These are phyloP conservation scores for Eupeodes latifasciatus DNA, from an alignment of 2,888 invertebrate genomes.

Conservation along the genomic window DNA sequence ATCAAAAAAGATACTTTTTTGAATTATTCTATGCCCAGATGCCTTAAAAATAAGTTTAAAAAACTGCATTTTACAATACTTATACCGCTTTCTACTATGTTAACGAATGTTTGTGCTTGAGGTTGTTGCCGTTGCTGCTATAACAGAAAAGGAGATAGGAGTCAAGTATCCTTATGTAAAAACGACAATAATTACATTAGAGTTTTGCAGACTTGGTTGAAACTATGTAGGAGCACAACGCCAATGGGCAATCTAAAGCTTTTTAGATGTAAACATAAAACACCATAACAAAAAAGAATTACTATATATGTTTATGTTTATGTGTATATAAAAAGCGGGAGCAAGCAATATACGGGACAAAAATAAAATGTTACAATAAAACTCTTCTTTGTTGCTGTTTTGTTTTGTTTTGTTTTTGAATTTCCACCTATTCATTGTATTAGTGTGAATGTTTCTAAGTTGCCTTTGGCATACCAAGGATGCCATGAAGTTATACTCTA, in stretches of 20 bases:
- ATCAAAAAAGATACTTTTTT: constrained; percentile 15
- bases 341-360: constrained; percentile 62
- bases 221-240: constrained; percentile 54
- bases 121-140: constrained; percentile 13
- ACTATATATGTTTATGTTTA: too few species aligned
- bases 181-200: constrained; percentile 73
- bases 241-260: constrained; percentile 76
- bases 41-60: background rate
- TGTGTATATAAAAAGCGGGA: constrained; percentile 19
- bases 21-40: constrained; percentile 30
- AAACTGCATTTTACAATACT: constrained; percentile 9
- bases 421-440: constrained; percentile 72
- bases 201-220: constrained; percentile 69
- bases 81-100: constrained; percentile 19
- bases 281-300: constrained; percentile 26
- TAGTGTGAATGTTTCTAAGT: constrained; percentile 47
- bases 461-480: constrained; percentile 57
- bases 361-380: constrained; percentile 72
- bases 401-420: constrained; percentile 41
- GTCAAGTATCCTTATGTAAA: constrained; percentile 61
- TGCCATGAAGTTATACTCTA: constrained; percentile 61
- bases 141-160: constrained; percentile 8
- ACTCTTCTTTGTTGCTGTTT: constrained; percentile 29
- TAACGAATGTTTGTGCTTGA: constrained; percentile 16
- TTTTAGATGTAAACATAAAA: constrained; percentile 53